These are phyloP conservation scores for Gallinago undulata DNA, from an alignment of 2,113 vertebrate genomes.

Conservation along the genomic window DNA sequence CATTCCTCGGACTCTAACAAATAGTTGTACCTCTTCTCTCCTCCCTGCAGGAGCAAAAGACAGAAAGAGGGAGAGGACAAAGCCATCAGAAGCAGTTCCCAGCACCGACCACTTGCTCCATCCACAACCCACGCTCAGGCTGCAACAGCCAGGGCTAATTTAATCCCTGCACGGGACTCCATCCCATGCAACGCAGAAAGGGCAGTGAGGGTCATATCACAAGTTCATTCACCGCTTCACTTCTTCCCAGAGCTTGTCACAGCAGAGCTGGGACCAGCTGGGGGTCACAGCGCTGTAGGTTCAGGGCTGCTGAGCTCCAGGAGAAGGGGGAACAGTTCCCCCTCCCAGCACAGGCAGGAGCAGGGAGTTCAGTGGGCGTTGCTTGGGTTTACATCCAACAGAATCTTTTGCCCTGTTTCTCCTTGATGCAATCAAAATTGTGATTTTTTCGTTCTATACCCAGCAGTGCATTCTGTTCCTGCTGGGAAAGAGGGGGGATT, in stretches of 20 bases:
- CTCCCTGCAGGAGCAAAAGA: background rate
- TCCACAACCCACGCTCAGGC: background rate
- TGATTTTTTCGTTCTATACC: background rate
- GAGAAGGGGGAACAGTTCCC: too few relatives aligned
- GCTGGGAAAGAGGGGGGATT: background rate
- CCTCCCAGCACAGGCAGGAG: accelerated
- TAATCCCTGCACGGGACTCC: background rate
- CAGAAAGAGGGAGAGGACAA: background rate
- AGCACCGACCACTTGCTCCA: background rate
- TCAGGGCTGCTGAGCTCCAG: background rate
- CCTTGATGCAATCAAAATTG: background rate
- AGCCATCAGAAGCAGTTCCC: background rate
- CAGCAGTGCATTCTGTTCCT: background rate
- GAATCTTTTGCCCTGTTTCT: background rate
- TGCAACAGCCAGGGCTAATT: background rate
- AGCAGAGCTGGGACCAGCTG: background rate
- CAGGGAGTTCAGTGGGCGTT: background rate
- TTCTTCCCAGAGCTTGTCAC: background rate
- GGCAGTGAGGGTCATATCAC: background rate
- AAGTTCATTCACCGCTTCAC: background rate
- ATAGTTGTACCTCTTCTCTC: background rate
- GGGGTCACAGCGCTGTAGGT: background rate
- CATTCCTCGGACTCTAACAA: background rate
- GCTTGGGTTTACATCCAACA: background rate
- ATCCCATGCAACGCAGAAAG: background rate